Evolutionary conservation across 2,797 vertebrate genomes (phyloP).

Genomic region (Philypnodon macrostomus): DNA sequence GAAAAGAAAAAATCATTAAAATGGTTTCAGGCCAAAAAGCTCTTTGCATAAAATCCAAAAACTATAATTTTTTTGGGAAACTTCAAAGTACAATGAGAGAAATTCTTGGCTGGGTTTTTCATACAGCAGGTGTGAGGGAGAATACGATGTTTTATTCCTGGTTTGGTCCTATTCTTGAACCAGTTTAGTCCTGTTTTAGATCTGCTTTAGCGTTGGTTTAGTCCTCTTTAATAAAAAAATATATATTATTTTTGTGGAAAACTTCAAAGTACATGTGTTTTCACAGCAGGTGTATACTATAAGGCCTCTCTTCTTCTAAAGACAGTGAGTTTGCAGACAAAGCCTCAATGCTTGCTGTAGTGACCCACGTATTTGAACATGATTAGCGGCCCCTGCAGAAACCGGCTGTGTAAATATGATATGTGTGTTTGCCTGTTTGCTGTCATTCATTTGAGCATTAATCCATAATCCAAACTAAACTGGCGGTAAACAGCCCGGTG

Average conservation of each 20-base stretch:
- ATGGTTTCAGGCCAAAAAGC: constrained; percentile 86
- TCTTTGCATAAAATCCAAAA: constrained; percentile 70
- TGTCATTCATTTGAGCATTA: constrained; percentile 63
- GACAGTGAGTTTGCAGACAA: constrained; percentile 34
- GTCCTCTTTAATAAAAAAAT: too few species aligned
- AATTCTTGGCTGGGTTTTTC: too few species aligned
- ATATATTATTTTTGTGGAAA: too few species aligned
- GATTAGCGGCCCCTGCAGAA: constrained; percentile 59
- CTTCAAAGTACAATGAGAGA: constrained; percentile 56
- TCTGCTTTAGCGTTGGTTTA: too few species aligned
- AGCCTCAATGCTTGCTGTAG: constrained; percentile 17
- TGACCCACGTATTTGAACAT: constrained; percentile 62
- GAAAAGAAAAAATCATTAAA: constrained; percentile 86
- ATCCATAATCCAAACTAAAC: constrained; percentile 69
- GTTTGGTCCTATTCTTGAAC: too few species aligned
- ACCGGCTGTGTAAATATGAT: constrained; percentile 73
- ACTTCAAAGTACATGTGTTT: constrained; percentile 5
- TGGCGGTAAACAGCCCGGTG: constrained; percentile 52
- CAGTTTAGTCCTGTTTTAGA: too few species aligned
- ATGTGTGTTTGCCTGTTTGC: constrained; percentile 65
- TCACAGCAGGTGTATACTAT: constrained; percentile 39
- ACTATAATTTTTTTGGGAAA: constrained; percentile 43
- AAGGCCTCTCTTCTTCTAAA: constrained; percentile 20
- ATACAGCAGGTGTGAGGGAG: constrained; percentile 41
- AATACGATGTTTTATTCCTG: too few species aligned